phyloP scores from a whole-genome alignment of 2,888 invertebrate genomes.

The Drosophila barbarae region DNA sequence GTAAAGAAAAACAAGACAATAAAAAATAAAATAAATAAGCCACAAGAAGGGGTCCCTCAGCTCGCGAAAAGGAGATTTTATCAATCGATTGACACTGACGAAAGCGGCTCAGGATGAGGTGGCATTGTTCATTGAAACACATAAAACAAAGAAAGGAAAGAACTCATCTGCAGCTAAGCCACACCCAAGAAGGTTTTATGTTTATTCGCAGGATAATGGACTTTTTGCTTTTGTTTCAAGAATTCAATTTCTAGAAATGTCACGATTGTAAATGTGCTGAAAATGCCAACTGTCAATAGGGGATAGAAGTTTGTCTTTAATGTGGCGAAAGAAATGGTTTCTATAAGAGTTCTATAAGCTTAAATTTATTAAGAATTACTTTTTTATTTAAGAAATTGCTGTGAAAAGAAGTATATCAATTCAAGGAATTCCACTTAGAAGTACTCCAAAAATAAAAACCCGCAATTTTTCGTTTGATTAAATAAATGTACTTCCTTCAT shows the following conservation, averaged over 20 bases:
- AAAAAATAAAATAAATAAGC: constrained; percentile 23
- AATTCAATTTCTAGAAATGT: constrained; percentile 5
- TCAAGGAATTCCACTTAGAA: not conserved
- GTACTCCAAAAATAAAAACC: too few species aligned
- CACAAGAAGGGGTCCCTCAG: constrained; percentile 1
- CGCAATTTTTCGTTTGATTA: not conserved
- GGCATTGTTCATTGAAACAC: constrained; percentile 20
- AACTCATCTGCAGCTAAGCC: constrained; percentile 44
- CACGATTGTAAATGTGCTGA: not conserved
- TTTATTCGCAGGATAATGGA: constrained; percentile 21
- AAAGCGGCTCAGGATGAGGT: constrained; percentile 23
- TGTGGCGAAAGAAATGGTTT: not conserved
- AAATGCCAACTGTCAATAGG: constrained; percentile 1
- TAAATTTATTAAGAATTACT: not conserved
- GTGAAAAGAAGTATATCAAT: too few species aligned
- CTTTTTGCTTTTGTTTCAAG: constrained; percentile 9
- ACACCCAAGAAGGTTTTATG: constrained; percentile 19
- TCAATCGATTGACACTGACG: constrained; percentile 27
- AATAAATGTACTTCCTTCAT: not conserved
- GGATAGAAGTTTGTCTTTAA: not conserved
- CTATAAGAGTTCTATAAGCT: not conserved
- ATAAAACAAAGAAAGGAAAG: constrained; percentile 15
- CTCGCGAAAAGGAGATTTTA: constrained; percentile 15
- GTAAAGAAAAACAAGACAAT: constrained; percentile 7
- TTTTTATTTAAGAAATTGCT: too few species aligned